Evolutionary conservation across 1,140 invertebrate genomes (phyloP).

Genomic region (Eueides isabella): DNA sequence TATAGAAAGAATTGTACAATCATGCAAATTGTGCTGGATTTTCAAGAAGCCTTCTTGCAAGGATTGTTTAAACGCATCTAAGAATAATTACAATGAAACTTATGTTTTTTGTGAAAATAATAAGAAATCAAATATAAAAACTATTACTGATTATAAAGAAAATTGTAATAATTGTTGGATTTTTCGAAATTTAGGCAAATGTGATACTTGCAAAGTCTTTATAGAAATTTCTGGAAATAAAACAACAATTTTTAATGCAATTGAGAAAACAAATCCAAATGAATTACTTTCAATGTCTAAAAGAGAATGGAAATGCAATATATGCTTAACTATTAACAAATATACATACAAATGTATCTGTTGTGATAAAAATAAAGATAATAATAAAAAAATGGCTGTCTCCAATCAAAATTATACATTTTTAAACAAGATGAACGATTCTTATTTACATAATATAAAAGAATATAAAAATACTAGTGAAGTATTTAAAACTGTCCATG

Average conservation of each 20-base stretch:
- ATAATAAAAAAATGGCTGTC: neutral
- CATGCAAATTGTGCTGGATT: constrained; percentile 60
- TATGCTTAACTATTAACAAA: constrained; percentile 51
- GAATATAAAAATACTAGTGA: neutral
- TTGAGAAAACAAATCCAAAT: neutral
- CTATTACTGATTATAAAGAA: neutral
- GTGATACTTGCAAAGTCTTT: constrained; percentile 51
- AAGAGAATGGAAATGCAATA: constrained; percentile 53
- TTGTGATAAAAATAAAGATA: constrained; percentile 29
- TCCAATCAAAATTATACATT: neutral
- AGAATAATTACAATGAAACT: neutral
- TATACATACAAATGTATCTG: constrained; percentile 47
- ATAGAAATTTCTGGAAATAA: neutral
- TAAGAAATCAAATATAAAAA: neutral
- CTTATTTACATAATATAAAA: neutral
- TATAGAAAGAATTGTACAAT: constrained; percentile 12
- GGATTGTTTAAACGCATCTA: constrained; percentile 32
- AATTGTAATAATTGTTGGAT: constrained; percentile 58
- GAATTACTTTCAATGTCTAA: neutral
- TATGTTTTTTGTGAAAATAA: neutral
- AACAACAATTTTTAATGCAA: neutral
- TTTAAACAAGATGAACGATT: neutral
- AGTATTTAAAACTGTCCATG: neutral
- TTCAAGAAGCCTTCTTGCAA: constrained; percentile 51
- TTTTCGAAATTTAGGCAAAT: constrained; percentile 48